Percentiles rank a stretch among this genome's conserved stretches.
phyloP scores from a whole-genome alignment of 2,797 vertebrate species.

The Pygocentrus nattereri region DNA sequence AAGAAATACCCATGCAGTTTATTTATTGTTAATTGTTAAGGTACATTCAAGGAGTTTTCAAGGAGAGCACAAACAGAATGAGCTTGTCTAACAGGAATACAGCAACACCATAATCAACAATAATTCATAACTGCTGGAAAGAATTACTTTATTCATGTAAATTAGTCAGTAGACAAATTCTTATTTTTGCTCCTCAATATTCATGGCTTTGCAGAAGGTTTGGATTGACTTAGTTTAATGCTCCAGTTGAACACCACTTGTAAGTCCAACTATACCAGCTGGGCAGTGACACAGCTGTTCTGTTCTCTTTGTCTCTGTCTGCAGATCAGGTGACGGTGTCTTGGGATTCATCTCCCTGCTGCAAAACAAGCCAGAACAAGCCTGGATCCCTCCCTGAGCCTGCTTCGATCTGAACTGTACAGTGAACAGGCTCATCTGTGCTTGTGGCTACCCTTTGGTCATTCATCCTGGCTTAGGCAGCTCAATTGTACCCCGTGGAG shows the following conservation, averaged over 20 bases:
- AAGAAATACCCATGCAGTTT: slow-evolving; percentile 29
- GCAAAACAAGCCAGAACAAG: slow-evolving; percentile 45
- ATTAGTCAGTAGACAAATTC: neutral
- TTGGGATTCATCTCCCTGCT: slow-evolving; percentile 49
- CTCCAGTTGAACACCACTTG: slow-evolving; percentile 25
- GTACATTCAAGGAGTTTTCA: slow-evolving; percentile 40
- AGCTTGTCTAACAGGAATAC: neutral
- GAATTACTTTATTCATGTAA: neutral
- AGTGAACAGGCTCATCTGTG: slow-evolving; percentile 40
- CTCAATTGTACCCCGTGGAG: slow-evolving; percentile 76
- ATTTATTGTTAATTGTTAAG: slow-evolving; percentile 47
- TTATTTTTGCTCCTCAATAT: neutral
- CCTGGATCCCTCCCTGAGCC: slow-evolving; percentile 51
- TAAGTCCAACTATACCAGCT: slow-evolving; percentile 38
- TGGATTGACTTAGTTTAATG: slow-evolving; percentile 27
- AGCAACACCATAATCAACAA: neutral
- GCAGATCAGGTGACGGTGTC: slow-evolving; percentile 68
- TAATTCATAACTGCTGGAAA: neutral
- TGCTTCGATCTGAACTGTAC: slow-evolving; percentile 22
- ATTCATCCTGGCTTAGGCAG: slow-evolving; percentile 65
- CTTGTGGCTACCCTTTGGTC: slow-evolving; percentile 61
- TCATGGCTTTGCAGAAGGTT: neutral
- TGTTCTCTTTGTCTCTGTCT: slow-evolving; percentile 58
- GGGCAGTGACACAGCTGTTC: slow-evolving; percentile 48
- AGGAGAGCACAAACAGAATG: slow-evolving; percentile 42